These are phyloP conservation scores for Mastacembelus armatus DNA, from an alignment of 2,797 vertebrate genomes.

Conservation along the genomic window DNA sequence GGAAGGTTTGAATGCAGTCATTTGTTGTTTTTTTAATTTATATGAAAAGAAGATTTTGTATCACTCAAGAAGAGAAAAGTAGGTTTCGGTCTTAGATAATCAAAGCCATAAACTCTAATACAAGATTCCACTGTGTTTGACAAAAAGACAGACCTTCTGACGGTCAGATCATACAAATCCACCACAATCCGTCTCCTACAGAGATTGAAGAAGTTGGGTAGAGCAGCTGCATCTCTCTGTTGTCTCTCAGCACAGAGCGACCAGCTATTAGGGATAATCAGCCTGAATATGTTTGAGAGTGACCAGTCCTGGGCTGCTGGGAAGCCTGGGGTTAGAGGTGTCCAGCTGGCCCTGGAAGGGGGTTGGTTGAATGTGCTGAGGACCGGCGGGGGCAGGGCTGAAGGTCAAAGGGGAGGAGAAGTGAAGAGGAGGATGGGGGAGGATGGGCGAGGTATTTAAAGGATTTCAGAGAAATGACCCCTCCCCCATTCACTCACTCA, in stretches of 20 bases:
- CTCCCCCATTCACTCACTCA: constrained; percentile 34
- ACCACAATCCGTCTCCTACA: constrained; percentile 36
- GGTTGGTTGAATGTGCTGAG: constrained; percentile 64
- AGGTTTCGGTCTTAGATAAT: constrained; percentile 20
- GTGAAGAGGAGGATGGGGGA: constrained; percentile 50
- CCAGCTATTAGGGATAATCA: constrained; percentile 62
- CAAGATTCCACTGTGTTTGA: constrained; percentile 5
- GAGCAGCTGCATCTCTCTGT: constrained; percentile 56
- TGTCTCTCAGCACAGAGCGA: constrained; percentile 11
- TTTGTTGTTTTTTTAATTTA: too few species aligned
- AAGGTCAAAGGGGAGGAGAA: constrained; percentile 74
- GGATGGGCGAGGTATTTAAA: constrained; percentile 79
- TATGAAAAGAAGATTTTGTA: background rate
- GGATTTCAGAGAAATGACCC: constrained; percentile 75
- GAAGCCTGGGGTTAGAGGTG: constrained; percentile 71
- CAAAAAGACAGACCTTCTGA: constrained; percentile 16
- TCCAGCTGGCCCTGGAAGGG: constrained; percentile 77
- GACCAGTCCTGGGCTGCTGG: constrained; percentile 61
- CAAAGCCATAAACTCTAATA: constrained; percentile 1
- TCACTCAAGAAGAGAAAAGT: constrained; percentile 13
- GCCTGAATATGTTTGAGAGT: constrained; percentile 69
- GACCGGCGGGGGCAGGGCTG: constrained; percentile 71
- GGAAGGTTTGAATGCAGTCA: too few species aligned
- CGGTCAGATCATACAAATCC: constrained; percentile 45
- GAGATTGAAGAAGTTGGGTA: constrained; percentile 8